Conservation (phyloP, 1,140 invertebrate species). For the Euwallacea fornicatus region DNA sequence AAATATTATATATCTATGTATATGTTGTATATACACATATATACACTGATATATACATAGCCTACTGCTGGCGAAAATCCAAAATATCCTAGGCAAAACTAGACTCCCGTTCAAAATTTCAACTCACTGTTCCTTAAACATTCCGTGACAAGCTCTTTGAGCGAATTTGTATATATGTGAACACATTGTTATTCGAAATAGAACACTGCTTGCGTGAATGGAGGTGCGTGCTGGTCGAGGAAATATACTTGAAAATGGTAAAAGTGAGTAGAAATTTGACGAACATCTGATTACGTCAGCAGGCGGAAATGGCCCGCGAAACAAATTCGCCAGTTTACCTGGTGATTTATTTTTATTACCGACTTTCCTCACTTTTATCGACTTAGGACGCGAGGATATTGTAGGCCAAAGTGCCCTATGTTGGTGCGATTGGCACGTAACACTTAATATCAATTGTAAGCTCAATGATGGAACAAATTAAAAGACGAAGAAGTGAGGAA, state of each 20-base stretch:
- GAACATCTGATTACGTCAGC: constrained; percentile 37
- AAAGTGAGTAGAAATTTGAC: constrained; percentile 40
- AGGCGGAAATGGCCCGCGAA: constrained; percentile 32
- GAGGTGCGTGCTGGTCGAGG: neutral
- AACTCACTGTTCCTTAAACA: constrained; percentile 12
- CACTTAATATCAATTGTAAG: too few relatives aligned
- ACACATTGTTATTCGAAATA: constrained; percentile 36
- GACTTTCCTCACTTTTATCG: neutral
- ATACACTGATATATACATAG: too few relatives aligned
- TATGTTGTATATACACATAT: too few relatives aligned
- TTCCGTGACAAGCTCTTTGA: constrained; percentile 30
- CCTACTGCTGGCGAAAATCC: too few relatives aligned
- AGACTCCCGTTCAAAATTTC: neutral
- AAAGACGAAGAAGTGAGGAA: too few relatives aligned
- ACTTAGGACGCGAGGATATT: too few relatives aligned
- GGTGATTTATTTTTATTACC: constrained; percentile 40
- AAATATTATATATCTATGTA: too few relatives aligned
- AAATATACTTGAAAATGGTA: constrained; percentile 23
- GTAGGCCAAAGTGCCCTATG: too few relatives aligned
- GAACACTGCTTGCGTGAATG: constrained; percentile 24
- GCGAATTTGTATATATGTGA: constrained; percentile 34
- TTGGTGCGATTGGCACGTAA: too few relatives aligned
- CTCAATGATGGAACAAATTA: too few relatives aligned
- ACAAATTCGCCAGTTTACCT: constrained; percentile 32
- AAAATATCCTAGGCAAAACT: too few relatives aligned